Evolutionary conservation across 2,797 vertebrate species (phyloP).

Genomic region (Dendrocincla fuliginosa): DNA sequence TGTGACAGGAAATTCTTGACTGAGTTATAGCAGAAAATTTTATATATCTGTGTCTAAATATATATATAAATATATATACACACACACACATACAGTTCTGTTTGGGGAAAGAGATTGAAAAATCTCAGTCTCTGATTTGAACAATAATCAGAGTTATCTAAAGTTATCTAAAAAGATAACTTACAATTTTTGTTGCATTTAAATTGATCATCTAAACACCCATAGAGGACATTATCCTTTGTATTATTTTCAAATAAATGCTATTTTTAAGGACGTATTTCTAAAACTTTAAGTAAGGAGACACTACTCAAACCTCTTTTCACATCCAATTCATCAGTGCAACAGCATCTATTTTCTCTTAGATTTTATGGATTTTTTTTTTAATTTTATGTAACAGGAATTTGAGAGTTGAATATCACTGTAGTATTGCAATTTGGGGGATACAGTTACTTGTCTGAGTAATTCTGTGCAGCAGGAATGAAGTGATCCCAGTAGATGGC

Average conservation of each 20-base stretch:
- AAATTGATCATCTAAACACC: not conserved
- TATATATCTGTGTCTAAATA: not conserved
- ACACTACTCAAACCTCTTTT: not conserved
- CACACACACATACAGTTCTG: not conserved
- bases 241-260: not conserved
- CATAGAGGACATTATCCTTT: not conserved
- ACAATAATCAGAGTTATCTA: not conserved
- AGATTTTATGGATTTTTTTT: not conserved
- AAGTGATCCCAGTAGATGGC: slow-evolving; percentile 68
- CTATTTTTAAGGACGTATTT: not conserved
- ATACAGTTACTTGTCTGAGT: not conserved
- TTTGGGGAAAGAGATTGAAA: not conserved
- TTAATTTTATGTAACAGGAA: not conserved
- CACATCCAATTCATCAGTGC: fast-evolving
- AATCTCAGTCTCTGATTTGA: not conserved
- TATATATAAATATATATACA: too few relatives aligned
- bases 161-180: not conserved
- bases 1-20: not conserved
- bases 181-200: not conserved
- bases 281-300: not conserved
- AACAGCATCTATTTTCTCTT: not conserved
- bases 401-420: not conserved
- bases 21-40: not conserved
- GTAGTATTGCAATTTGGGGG: not conserved
- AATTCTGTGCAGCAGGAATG: not conserved